Evolutionary conservation across 2,113 vertebrate genomes (phyloP), one percentile per base, ranked within the genome.

Genomic region (Lycaon pictus): DNA sequence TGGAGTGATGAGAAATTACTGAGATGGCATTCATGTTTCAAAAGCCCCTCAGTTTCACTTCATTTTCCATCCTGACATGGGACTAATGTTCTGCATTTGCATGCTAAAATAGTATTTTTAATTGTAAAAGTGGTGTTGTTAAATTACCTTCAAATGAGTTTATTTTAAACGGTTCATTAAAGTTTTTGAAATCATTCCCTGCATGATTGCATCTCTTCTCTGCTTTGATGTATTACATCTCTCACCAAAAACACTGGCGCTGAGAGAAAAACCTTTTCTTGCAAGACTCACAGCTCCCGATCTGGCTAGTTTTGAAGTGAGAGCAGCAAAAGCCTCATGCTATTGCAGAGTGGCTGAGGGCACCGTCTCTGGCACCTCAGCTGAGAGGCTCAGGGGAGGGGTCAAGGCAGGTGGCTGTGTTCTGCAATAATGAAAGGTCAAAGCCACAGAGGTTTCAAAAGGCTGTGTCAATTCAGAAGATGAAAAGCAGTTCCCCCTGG

Each of bases 91-190:
- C 96, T 98, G 82, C 90, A 98, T 98, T 98, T 98, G 98, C 98
- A 98, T 98, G 98, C 95, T 98, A 96, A 98, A 98, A 97, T 96
- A 98, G 95, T 98, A 98, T 97, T 98, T 98, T 98, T 99, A 99
- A 98, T 99, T 99, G 98, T 98, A 98, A 98, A 98, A 98, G 93
- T 98, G 96, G 84, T 98, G 97, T 93, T 97, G 97, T 96, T 98
- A 98, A 98, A 98, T 99, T 98, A 99, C 98, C 96, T 98, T 98
- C 97, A 98, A 98, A 98, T 98, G 98, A 98, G 98, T 99, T 99
- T 98, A 98, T 99, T 98, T 99, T 98, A 98, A 98, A 98, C 0
- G 97, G 96, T 98, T 98, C 98, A 98, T 99, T 99, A 98, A 98
- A 97, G 80, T 98, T 98, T 98, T 98, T 96, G 89, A 98, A 98